Evolutionary conservation across 2,113 vertebrate genomes (phyloP).

Genomic region (Nematolebias whitei): DNA sequence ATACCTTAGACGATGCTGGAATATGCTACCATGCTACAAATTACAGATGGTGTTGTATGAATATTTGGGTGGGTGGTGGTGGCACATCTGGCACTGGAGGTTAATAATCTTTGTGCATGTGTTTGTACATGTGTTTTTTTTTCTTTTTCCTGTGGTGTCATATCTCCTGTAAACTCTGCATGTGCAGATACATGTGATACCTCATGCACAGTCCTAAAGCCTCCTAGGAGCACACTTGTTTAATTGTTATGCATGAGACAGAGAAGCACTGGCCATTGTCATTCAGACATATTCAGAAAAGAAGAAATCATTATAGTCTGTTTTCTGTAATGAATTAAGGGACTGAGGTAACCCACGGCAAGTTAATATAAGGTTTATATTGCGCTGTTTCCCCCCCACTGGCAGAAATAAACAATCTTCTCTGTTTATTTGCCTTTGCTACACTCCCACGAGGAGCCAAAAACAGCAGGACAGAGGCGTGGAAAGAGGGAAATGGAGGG

Average conservation of each 20-base stretch:
- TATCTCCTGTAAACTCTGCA: constrained; percentile 23
- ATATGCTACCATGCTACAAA: constrained; percentile 11
- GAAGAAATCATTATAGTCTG: constrained; percentile 61
- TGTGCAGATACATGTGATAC: constrained; percentile 11
- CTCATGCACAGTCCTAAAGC: constrained; percentile 34
- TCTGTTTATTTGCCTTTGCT: constrained; percentile 78
- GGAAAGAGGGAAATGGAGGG: constrained; percentile 63
- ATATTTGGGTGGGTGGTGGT: constrained; percentile 63
- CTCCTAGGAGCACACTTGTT: no score
- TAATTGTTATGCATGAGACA: constrained; percentile 43
- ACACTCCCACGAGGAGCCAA: constrained; percentile 74
- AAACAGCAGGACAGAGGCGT: constrained; percentile 79
- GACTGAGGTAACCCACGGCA: constrained; percentile 75
- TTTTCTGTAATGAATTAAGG: constrained; percentile 74
- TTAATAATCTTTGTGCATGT: constrained; percentile 55
- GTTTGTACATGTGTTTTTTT: constrained; percentile 30
- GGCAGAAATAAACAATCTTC: constrained; percentile 77
- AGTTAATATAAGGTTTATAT: constrained; percentile 81
- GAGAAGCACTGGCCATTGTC: constrained; percentile 61
- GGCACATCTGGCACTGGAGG: constrained; percentile 74
- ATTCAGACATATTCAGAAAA: constrained; percentile 64
- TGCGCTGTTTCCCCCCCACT: constrained; percentile 69
- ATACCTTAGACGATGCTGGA: neutral
- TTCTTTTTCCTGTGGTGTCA: constrained; percentile 11
- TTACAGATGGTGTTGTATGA: constrained; percentile 24